Base-by-base conservation (phyloP, 2,113 vertebrate genomes). In the Chlamydotis undulata region DNA sequence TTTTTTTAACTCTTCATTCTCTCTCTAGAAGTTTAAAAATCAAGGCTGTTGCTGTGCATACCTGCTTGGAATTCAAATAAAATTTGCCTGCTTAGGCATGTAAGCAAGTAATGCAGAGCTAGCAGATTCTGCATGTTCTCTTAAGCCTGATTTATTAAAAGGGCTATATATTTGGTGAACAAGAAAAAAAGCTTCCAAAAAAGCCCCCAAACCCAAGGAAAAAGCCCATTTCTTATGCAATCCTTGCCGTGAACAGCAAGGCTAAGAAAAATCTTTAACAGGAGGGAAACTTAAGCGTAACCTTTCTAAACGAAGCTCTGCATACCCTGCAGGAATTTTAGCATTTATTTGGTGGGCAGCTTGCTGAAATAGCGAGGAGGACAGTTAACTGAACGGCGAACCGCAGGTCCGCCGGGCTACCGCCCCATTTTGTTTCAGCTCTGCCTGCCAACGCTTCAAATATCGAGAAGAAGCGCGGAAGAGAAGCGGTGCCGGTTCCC, bases 251-350 rank as follows among this genome's bases (percentile, higher is more conserved):
- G 63, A 25, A n/a, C 4, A 7, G 5, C 12, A 14, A 4, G 5
- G 4, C 4, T 3, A 25, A 60, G 60, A 33, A 35, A 53, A 53
- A 61, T 5, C 67, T n/a, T 7, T 8, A 23, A 14, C 7, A 10
- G 9, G 9, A 37, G 14, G 24, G 10, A 39, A 55, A 22, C 1
- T 11, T 11, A 37, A 35, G 55, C 4, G 2, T 2, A 5, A 14
- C 13, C n/a, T 45, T 26, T 18, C n/a, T 3, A 9, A 33, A 17
- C 0, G 3, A 17, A 31, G 50, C 9, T 25, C 25, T 8, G 33
- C n/a, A 23, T 7, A 22, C 3, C 33, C 33, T 0, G 37, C 1
- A 4, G 1, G 52, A 55, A 14, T 17, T n/a, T 8, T 8, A 12
- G 43, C 33, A 1, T 10, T 9, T 41, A 6, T 25, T 64, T 64